Percentiles rank a stretch among this genome's conserved stretches.
These are phyloP conservation scores for Colistium nudipinnis DNA, from an alignment of 2,113 vertebrate species.

Conservation along the genomic window DNA sequence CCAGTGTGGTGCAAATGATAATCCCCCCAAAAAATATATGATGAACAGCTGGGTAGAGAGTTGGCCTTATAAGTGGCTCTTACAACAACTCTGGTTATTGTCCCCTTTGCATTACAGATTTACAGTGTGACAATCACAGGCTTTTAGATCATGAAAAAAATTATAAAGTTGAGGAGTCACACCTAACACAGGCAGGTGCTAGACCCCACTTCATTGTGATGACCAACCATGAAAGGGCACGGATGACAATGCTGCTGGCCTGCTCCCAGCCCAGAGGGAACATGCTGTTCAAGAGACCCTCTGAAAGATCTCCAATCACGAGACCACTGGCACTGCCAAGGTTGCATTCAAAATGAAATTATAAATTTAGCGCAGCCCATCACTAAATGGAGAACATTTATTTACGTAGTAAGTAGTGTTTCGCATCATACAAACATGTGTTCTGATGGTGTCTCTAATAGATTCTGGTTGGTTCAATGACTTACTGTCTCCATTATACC, in stretches of 20 bases:
- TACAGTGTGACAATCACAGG: constrained; percentile 18
- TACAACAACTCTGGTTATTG: constrained; percentile 24
- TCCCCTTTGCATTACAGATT: background rate
- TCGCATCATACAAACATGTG: background rate
- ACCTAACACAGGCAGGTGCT: constrained; percentile 26
- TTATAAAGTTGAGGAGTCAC: constrained; percentile 44
- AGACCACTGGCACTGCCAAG: constrained; percentile 38
- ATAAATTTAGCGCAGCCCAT: constrained; percentile 13
- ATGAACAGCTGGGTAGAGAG: too few species aligned
- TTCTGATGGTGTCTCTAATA: background rate
- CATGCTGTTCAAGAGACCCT: constrained; percentile 51
- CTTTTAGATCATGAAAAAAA: constrained; percentile 35
- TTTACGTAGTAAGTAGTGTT: constrained; percentile 21
- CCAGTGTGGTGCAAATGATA: background rate
- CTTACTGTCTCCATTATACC: too few species aligned
- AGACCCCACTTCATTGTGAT: constrained; percentile 25
- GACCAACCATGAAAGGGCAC: constrained; percentile 31
- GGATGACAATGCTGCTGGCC: constrained; percentile 50
- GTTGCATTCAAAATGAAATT: constrained; percentile 23
- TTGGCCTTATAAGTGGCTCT: constrained; percentile 16
- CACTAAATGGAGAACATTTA: constrained; percentile 17
- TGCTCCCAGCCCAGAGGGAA: constrained; percentile 42
- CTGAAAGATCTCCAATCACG: constrained; percentile 51
- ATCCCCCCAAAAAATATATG: background rate
- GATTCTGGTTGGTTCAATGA: constrained; percentile 7